Evolutionary conservation across 1,140 invertebrate species (phyloP).

Genomic region (Aphaenogaster rudis): DNA sequence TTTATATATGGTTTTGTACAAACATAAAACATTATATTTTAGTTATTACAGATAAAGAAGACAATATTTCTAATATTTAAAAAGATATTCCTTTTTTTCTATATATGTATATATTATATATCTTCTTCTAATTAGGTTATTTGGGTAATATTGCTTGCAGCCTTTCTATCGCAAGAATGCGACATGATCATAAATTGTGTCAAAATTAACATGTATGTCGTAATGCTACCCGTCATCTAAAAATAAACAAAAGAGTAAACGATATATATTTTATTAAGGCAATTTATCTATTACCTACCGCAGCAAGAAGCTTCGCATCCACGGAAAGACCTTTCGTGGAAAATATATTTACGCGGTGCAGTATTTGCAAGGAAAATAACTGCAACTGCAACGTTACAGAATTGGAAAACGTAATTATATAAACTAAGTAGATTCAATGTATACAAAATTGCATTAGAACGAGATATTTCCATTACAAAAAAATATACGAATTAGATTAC

Average conservation of each 20-base stretch:
- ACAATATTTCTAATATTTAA: neutral
- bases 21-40: neutral
- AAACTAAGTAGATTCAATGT: neutral
- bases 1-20: neutral
- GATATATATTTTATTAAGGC: slow-evolving; percentile 4
- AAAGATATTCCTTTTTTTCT: neutral
- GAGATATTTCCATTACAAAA: neutral
- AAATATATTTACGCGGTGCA: neutral
- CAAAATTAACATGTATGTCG: neutral
- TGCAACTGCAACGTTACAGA: neutral
- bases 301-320: slow-evolving; percentile 1
- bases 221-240: slow-evolving; percentile 9
- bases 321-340: neutral
- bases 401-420: neutral
- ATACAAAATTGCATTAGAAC: neutral
- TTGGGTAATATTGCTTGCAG: neutral
- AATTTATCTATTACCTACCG: neutral
- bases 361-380: slow-evolving; percentile 1
- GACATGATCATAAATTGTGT: slow-evolving; percentile 13
- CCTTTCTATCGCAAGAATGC: neutral
- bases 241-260: neutral
- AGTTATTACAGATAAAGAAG: neutral
- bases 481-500: neutral
- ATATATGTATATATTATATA: neutral
- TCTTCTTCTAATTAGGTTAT: neutral